Evolutionary conservation across 2,888 invertebrate genomes (phyloP).

Genomic region (Drosophila paranaensis): DNA sequence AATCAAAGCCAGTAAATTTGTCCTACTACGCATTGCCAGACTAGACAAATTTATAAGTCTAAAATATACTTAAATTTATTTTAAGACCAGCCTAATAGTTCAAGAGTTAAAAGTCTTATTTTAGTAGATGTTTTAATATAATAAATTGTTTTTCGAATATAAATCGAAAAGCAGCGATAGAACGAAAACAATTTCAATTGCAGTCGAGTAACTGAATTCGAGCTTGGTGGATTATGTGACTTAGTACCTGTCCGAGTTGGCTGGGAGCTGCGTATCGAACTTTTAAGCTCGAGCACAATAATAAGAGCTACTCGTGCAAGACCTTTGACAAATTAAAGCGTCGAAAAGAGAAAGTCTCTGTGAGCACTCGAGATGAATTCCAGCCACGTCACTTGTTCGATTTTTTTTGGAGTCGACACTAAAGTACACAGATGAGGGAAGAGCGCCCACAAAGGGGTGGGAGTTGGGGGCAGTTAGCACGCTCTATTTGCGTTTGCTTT

Average conservation of each 20-base stretch:
- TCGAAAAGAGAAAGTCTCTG: slow-evolving; percentile 1
- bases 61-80: no score
- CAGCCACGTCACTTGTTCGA: slow-evolving; percentile 17
- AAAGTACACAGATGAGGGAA: no score
- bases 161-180: not conserved
- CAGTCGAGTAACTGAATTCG: not conserved
- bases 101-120: no score
- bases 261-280: not conserved
- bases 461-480: slow-evolving; percentile 20
- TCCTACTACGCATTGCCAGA: no score
- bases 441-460: no score
- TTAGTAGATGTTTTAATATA: not conserved
- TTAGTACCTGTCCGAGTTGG: not conserved
- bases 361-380: slow-evolving; percentile 14
- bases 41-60: no score
- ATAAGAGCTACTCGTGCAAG: slow-evolving; percentile 9
- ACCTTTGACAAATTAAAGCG: slow-evolving; percentile 16
- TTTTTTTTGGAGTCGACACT: slow-evolving; percentile 17
- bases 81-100: no score
- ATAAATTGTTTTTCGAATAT: not conserved
- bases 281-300: slow-evolving; percentile 5
- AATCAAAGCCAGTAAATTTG: no score
- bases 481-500: slow-evolving; percentile 62
- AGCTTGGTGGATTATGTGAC: slow-evolving; percentile 8
- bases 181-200: slow-evolving; percentile 1